phyloP scores from a whole-genome alignment of 2,113 vertebrate species.

The Illadopsis cleaveri region DNA sequence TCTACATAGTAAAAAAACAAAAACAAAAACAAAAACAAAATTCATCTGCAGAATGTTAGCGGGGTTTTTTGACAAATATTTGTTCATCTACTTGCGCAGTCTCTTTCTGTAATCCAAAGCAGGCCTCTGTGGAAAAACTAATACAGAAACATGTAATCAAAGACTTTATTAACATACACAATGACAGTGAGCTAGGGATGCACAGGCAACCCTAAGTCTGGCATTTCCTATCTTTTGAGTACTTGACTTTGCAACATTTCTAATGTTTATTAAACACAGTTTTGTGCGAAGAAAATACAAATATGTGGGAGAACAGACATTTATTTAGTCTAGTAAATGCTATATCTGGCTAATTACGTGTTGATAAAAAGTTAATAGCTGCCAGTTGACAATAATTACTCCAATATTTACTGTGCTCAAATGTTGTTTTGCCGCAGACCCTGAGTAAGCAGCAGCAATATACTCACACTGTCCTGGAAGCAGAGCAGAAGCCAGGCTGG shows the following conservation, averaged over 20 bases:
- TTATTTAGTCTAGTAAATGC: slow-evolving; percentile 50
- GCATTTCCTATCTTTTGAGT: not conserved
- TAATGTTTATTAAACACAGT: slow-evolving; percentile 8
- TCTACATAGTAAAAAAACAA: not conserved
- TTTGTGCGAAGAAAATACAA: slow-evolving; percentile 51
- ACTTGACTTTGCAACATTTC: not conserved
- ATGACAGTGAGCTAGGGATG: not conserved
- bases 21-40: not conserved
- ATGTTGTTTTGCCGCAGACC: slow-evolving; percentile 17
- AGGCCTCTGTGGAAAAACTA: not conserved
- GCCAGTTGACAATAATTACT: slow-evolving; percentile 56
- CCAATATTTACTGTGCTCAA: slow-evolving; percentile 23
- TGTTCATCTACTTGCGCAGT: not conserved
- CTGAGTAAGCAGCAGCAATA: not conserved
- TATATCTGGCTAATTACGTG: slow-evolving; percentile 48
- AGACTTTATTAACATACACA: not conserved
- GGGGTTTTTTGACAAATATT: not conserved
- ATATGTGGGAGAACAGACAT: slow-evolving; percentile 31
- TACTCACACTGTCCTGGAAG: not conserved
- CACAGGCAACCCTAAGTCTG: not conserved
- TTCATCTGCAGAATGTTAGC: not conserved
- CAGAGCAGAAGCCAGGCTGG: not conserved
- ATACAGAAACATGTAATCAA: not conserved
- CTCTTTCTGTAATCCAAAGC: not conserved
- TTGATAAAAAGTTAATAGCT: slow-evolving; percentile 52